Evolutionary conservation across 2,888 invertebrate species (phyloP), one percentile per base, ranked within the genome.

Genomic region (Campaea margaritaria): DNA sequence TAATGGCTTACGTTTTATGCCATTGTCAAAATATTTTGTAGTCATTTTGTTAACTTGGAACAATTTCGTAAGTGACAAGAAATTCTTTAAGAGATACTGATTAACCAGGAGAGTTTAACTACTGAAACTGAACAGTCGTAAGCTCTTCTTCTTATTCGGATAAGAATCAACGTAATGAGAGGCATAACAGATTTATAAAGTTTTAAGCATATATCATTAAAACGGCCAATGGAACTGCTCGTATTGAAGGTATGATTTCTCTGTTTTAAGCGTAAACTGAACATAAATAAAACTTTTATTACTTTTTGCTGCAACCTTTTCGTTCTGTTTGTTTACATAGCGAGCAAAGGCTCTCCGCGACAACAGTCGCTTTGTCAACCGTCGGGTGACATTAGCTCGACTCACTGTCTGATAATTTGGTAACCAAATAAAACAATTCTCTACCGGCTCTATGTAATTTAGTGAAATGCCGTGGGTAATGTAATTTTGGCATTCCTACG

Each of bases 321-420:
- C 80, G 79, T 76, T 79, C 82, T 81, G 78, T 83, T 85, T 87
- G 87, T 91, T 88, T 87, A 86, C 83, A 84, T 83, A 85, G 83
- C 83, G 85, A 83, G 86, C 81, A 86, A 87, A 88, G 87, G 86
- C 85, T 88, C 89, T 87, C 86, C 86, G 88, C 87, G 88, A 87
- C 88, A 86, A 86, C 87, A 86, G 86, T 85, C 89, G 89, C 90
- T 91, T 91, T 91, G 89, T 90, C 90, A 91, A 89, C 76, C 85
- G 87, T 78, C 83, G 84, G 84, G 82, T 85, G 86, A 88, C 88
- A 89, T 88, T 88, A 89, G 85, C 87, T 83, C 86, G 85, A 80
- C 85, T 85, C 78, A 81, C 83, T 85, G 88, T 83, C 85, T 81
- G 85, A 88, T 89, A 85, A 87, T 89, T 89, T 85, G 81, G 79